Evolutionary conservation across 2,888 invertebrate species (phyloP).

Genomic region (Acleris literana): DNA sequence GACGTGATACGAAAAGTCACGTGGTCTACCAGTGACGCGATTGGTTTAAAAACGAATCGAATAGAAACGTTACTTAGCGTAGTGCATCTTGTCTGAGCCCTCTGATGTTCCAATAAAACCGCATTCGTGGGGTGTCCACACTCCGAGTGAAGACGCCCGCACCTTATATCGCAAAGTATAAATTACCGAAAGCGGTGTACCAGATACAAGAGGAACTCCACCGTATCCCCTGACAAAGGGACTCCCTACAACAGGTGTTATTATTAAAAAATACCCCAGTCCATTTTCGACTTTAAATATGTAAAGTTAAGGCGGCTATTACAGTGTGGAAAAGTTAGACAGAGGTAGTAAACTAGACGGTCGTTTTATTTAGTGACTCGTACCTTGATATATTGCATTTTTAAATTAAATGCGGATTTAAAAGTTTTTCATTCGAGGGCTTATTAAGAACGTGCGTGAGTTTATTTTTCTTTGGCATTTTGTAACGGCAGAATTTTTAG

Average conservation of each 20-base stretch:
- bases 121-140: conserved; percentile 13
- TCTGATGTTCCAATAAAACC: too few relatives aligned
- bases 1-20: too few relatives aligned
- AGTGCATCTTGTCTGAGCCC: too few relatives aligned
- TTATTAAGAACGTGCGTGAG: conserved; percentile 8
- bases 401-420: conserved; percentile 34
- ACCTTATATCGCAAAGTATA: conserved; percentile 30
- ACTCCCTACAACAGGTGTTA: conserved; percentile 36
- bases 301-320: conserved; percentile 1
- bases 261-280: conserved; percentile 20
- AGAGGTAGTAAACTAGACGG: conserved; percentile 23
- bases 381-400: conserved; percentile 31
- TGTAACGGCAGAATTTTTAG: not conserved
- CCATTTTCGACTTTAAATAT: not conserved
- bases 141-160: conserved; percentile 20
- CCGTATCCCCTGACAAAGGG: conserved; percentile 33
- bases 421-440: conserved; percentile 14
- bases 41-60: too few relatives aligned
- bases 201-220: conserved; percentile 31
- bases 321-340: not conserved
- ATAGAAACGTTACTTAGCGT: too few relatives aligned
- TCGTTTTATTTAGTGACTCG: conserved; percentile 30
- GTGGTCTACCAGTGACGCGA: too few relatives aligned
- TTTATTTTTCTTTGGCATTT: conserved; percentile 5
- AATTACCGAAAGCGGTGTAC: conserved; percentile 35